Evolutionary conservation across 2,113 vertebrate species (phyloP).

Genomic region (Furnarius figulus): DNA sequence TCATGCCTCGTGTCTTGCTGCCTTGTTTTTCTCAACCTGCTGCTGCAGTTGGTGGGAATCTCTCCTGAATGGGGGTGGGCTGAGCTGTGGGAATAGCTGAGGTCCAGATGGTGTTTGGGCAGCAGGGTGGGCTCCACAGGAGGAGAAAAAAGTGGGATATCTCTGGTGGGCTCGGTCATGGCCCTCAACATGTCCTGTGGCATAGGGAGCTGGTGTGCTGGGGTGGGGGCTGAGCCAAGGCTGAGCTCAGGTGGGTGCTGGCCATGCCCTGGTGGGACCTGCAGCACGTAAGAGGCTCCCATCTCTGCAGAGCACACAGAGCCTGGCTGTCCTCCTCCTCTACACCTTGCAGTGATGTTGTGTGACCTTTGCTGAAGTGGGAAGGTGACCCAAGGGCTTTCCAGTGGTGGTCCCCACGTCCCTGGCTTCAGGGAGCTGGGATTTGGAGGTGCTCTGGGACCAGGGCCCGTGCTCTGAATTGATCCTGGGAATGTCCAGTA

Average conservation of each 20-base stretch:
- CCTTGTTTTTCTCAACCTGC: neutral
- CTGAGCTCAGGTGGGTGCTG: neutral
- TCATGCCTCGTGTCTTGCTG: neutral
- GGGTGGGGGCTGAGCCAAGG: neutral
- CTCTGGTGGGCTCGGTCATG: neutral
- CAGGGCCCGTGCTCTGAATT: neutral
- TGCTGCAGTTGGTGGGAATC: neutral
- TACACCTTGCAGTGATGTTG: neutral
- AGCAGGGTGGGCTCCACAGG: neutral
- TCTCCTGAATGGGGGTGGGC: neutral
- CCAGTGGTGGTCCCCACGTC: neutral
- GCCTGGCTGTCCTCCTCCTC: neutral
- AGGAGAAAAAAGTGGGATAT: neutral
- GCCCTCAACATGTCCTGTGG: neutral
- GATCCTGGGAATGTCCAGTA: neutral
- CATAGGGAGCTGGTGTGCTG: neutral
- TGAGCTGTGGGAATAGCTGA: neutral
- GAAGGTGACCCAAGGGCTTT: neutral
- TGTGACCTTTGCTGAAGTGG: neutral
- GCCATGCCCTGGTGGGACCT: neutral
- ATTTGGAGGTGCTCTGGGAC: neutral
- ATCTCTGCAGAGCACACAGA: neutral
- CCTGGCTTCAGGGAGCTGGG: neutral
- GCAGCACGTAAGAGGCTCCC: neutral
- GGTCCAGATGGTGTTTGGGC: accelerated